Evolutionary conservation across 2,888 invertebrate species (phyloP).

Genomic region (Diaprepes abbreviatus): DNA sequence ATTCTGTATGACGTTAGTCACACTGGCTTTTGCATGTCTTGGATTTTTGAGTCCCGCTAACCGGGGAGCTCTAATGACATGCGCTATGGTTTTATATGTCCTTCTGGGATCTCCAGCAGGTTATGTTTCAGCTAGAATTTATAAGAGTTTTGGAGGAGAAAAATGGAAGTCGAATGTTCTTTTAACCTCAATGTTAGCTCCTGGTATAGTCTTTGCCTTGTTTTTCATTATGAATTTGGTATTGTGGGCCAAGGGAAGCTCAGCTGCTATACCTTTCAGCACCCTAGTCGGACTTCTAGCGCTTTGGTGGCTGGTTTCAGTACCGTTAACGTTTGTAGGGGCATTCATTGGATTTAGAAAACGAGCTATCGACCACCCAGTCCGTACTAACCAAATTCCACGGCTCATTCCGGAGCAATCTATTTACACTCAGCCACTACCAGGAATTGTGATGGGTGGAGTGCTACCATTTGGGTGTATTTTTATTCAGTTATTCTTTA

Average conservation of each 20-base stretch:
- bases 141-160: slow-evolving; percentile 98
- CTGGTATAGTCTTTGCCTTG: slow-evolving; percentile 95
- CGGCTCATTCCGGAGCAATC: slow-evolving; percentile 98
- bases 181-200: slow-evolving; percentile 95
- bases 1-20: slow-evolving; percentile 95
- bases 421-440: slow-evolving; percentile 95
- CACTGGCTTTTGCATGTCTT: slow-evolving; percentile 97
- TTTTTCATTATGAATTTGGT: slow-evolving; percentile 98
- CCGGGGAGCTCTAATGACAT: slow-evolving; percentile 98
- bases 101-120: slow-evolving; percentile 97
- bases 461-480: slow-evolving; percentile 98
- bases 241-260: slow-evolving; percentile 95
- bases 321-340: slow-evolving; percentile 97
- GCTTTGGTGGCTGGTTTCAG: slow-evolving; percentile 98
- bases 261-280: slow-evolving; percentile 97
- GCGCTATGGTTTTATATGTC: slow-evolving; percentile 96
- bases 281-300: slow-evolving; percentile 94
- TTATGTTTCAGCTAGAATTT: slow-evolving; percentile 95
- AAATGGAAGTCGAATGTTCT: slow-evolving; percentile 99
- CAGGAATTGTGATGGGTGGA: slow-evolving; percentile 98
- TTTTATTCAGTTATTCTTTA: slow-evolving; percentile 99
- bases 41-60: slow-evolving; percentile 99
- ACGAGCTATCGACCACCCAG: slow-evolving; percentile 95
- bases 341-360: slow-evolving; percentile 99
- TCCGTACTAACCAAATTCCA: slow-evolving; percentile 98